A percentile compares a stretch with the other conserved stretches of the same genome.
phyloP scores from a whole-genome alignment of 2,797 vertebrate genomes.

The Antrozous pallidus region DNA sequence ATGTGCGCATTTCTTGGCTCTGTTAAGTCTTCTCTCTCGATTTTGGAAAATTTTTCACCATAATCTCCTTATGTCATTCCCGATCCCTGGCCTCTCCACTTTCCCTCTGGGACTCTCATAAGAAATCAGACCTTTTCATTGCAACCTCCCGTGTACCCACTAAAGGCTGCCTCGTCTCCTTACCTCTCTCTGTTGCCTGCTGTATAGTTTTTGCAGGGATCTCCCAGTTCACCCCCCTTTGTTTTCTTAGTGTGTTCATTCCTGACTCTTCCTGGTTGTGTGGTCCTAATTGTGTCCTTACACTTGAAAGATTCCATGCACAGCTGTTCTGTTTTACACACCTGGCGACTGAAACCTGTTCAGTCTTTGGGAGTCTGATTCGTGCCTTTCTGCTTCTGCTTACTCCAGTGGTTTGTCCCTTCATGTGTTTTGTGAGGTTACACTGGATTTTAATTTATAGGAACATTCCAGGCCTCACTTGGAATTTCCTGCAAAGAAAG shows the following conservation, averaged over 20 bases:
- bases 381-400: background rate
- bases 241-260: background rate
- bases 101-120: background rate
- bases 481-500: background rate
- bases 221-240: background rate
- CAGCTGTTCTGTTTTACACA: background rate
- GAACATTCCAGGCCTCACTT: background rate
- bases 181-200: background rate
- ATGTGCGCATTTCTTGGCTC: background rate
- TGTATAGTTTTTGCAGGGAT: background rate
- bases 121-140: background rate
- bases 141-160: background rate
- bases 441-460: background rate
- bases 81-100: background rate
- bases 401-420: background rate
- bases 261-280: background rate
- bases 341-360: rapidly evolving
- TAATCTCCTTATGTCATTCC: background rate
- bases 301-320: background rate
- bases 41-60: background rate
- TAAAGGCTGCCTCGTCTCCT: background rate
- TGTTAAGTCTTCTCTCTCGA: background rate
- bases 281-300: background rate
- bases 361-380: background rate
- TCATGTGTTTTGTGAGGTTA: background rate